These are phyloP conservation scores for Carpatolechia fugitivella DNA, from an alignment of 2,888 invertebrate species.

Conservation along the genomic window DNA sequence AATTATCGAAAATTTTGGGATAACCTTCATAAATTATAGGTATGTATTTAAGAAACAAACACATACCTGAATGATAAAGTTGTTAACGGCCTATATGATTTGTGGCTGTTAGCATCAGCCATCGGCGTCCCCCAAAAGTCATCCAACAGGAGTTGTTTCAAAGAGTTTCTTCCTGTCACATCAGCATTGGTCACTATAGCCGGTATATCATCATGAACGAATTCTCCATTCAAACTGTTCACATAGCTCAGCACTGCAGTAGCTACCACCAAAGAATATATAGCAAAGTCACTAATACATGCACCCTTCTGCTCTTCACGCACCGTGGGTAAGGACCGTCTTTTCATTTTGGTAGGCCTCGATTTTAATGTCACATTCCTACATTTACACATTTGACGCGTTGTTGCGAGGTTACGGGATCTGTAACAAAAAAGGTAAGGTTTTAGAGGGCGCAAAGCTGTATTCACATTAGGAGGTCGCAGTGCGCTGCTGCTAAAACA, in stretches of 20 bases:
- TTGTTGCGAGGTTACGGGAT: constrained; percentile 25
- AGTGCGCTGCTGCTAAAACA: no score
- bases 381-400: constrained; percentile 67
- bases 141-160: constrained; percentile 83
- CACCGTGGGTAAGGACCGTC: constrained; percentile 60
- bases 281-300: constrained; percentile 71
- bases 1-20: not conserved
- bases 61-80: constrained; percentile 91
- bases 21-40: not conserved
- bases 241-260: constrained; percentile 85
- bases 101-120: constrained; percentile 89
- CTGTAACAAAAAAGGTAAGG: constrained; percentile 52
- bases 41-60: constrained; percentile 6
- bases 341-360: constrained; percentile 68
- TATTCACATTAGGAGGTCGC: no score
- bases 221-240: constrained; percentile 88
- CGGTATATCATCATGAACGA: constrained; percentile 93
- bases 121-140: constrained; percentile 95
- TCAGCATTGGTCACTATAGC: constrained; percentile 90
- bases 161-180: constrained; percentile 83
- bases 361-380: constrained; percentile 60
- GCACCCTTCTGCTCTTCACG: constrained; percentile 48
- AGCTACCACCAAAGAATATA: constrained; percentile 82
- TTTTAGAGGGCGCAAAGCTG: no score
- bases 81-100: constrained; percentile 91